Base-by-base conservation (phyloP, 2,113 vertebrate genomes). In the Tyrannus savana region DNA sequence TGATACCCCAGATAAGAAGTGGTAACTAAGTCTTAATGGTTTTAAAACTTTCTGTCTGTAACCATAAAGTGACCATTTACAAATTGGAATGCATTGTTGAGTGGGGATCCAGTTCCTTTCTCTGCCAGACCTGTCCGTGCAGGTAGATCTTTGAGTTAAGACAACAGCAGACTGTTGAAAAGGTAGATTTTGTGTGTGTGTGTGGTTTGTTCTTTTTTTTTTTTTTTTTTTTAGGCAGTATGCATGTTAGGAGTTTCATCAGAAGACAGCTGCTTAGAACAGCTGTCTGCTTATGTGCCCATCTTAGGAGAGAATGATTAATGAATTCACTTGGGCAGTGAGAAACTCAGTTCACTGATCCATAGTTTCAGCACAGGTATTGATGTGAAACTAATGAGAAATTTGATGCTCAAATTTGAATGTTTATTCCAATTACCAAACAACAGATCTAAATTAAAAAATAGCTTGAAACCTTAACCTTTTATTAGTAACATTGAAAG, bases 381-480 rank as follows among this genome's bases (percentile, higher is more conserved):
- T 98, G 98, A 98, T 98, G 98, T 98, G 98, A 98, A 98, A 98
- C 98, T 98, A 98, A 98, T 98, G 98, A 98, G 98, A 98, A 98
- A 98, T 98, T 97, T 98, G 98, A 98, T 98, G 98, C 97, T 98
- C 96, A 98, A 97, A 98, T 98, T 98, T 98, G 97, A 98, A 97
- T 98, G 98, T 98, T 98, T 98, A 98, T 98, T 98, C 98, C 98
- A 98, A 98, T 98, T 98, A 98, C 98, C 97, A 96, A 98, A 97
- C 96, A 98, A 97, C 97, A 98, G 97, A 98, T 98, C 97, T 98
- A 98, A 97, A 96, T 96, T 97, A 95, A 98, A 97, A 97, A 97
- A 97, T 95, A 96, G 90, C 96, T 97, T 91, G 89, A 96, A 97
- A 92, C 97, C 89, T 96, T 98, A 98, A 98, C 97, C 98, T 98